Percentiles rank a stretch among this genome's conserved stretches.
These are phyloP conservation scores for Serranus cabrilla DNA, from an alignment of 2,797 vertebrate genomes.

Conservation along the genomic window DNA sequence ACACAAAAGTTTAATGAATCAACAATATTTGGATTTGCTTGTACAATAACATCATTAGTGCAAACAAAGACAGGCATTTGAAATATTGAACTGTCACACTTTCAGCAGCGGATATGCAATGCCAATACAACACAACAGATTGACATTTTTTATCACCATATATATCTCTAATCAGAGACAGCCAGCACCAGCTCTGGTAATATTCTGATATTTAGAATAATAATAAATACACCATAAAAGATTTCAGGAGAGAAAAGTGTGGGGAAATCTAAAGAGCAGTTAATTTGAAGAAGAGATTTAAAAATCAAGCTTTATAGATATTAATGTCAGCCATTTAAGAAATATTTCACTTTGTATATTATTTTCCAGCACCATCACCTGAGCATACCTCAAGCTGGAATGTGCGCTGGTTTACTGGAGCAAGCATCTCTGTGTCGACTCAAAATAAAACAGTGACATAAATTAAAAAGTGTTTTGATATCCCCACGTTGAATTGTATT, in stretches of 20 bases:
- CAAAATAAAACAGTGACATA: not conserved
- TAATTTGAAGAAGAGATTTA: conserved; percentile 13
- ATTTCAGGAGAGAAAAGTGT: conserved; percentile 17
- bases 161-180: conserved; percentile 50
- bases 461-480: not conserved
- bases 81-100: conserved; percentile 61
- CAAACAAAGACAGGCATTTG: conserved; percentile 77
- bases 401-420: conserved; percentile 9
- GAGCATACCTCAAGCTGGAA: conserved; percentile 15
- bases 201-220: conserved; percentile 53
- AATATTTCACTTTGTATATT: conserved; percentile 25
- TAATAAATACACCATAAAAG: conserved; percentile 55
- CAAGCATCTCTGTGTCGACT: conserved; percentile 13
- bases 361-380: conserved; percentile 28
- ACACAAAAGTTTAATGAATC: conserved; percentile 79
- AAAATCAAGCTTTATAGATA: conserved; percentile 5
- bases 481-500: not conserved
- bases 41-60: conserved; percentile 76
- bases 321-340: conserved; percentile 22
- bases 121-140: conserved; percentile 66
- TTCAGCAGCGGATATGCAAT: conserved; percentile 67
- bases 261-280: not conserved
- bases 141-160: conserved; percentile 43
- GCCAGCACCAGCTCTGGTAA: conserved; percentile 47
- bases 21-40: conserved; percentile 73